Evolutionary conservation across 1,140 invertebrate genomes (phyloP).

Genomic region (Drosophila nikananu): DNA sequence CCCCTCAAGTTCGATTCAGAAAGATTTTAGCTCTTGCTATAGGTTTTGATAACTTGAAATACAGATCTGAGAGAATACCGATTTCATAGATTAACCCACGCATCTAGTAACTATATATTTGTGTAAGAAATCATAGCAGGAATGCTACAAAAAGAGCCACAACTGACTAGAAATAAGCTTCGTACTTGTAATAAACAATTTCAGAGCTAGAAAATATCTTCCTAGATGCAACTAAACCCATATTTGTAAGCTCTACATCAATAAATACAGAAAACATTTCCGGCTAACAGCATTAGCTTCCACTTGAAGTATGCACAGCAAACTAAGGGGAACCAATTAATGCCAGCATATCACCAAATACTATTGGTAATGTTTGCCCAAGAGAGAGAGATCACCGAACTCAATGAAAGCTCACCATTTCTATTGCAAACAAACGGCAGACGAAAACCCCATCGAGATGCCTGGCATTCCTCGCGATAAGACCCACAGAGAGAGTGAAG

Average conservation of each 20-base stretch:
- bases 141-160: background rate
- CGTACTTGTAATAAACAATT: background rate
- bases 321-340: constrained; percentile 2
- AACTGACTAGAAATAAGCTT: background rate
- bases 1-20: background rate
- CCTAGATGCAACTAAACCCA: too few relatives aligned
- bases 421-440: constrained; percentile 3
- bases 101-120: background rate
- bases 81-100: background rate
- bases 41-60: background rate
- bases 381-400: constrained; percentile 1
- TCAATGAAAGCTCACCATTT: background rate
- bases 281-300: background rate
- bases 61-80: too few relatives aligned
- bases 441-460: constrained; percentile 10
- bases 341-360: background rate
- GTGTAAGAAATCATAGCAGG: too few relatives aligned
- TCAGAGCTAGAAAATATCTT: background rate
- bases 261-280: background rate
- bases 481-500: background rate
- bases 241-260: background rate
- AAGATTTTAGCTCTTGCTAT: too few relatives aligned
- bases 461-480: constrained; percentile 24
- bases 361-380: background rate
- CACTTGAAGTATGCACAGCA: background rate